phyloP scores from a whole-genome alignment of 1,140 invertebrate species.

The Diachasmimorpha longicaudata region DNA sequence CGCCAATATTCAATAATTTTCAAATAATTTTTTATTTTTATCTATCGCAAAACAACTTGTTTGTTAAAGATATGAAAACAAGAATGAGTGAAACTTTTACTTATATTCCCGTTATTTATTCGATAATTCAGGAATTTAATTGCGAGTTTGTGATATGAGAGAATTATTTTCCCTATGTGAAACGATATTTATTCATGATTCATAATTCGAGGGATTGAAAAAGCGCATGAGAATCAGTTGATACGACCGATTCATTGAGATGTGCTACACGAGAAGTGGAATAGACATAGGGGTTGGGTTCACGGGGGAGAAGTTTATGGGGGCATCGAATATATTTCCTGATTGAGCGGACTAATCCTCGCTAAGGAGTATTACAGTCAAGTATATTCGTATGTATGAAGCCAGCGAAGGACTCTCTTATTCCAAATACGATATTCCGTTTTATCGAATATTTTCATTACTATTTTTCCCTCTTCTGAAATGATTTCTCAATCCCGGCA shows the following conservation, averaged over 20 bases:
- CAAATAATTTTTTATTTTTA: too few species aligned
- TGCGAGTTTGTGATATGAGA: too few species aligned
- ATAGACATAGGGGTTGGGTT: conserved; percentile 13
- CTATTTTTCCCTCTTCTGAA: background rate
- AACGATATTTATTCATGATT: background rate
- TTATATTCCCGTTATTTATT: background rate
- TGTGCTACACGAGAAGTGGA: background rate
- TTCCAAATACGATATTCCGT: conserved; percentile 16
- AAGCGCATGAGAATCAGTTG: background rate
- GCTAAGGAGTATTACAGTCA: conserved; percentile 56
- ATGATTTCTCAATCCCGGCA: background rate
- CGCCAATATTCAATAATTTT: too few species aligned
- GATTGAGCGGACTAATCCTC: conserved; percentile 58
- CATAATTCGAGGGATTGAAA: background rate
- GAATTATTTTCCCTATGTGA: too few species aligned
- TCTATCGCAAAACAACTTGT: too few species aligned
- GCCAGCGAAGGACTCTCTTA: background rate
- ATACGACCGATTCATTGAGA: background rate
- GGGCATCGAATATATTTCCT: conserved; percentile 54
- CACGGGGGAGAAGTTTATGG: conserved; percentile 43
- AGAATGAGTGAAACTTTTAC: too few species aligned
- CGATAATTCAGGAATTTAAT: too few species aligned
- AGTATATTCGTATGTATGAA: conserved; percentile 46
- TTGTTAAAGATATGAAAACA: too few species aligned
- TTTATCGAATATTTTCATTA: conserved; percentile 25